Evolutionary conservation across 2,113 vertebrate genomes (phyloP).

Genomic region (Calonectris borealis): DNA sequence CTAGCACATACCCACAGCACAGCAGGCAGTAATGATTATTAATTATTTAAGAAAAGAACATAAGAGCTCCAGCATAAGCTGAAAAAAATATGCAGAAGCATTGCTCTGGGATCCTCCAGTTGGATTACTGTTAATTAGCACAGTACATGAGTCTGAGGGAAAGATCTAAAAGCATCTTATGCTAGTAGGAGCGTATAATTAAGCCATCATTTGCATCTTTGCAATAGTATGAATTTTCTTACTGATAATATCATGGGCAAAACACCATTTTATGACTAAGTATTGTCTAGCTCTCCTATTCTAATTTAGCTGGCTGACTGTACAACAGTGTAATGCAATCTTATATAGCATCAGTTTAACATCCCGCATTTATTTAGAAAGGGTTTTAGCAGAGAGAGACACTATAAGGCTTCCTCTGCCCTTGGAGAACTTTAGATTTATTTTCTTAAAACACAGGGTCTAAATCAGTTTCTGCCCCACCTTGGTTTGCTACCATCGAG

Average conservation of each 20-base stretch:
- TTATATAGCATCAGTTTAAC: not conserved
- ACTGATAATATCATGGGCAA: constrained; percentile 27
- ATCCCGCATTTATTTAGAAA: not conserved
- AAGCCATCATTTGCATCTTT: constrained; percentile 50
- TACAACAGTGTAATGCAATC: not conserved
- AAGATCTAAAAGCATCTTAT: constrained; percentile 54
- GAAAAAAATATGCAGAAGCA: constrained; percentile 38
- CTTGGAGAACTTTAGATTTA: not conserved
- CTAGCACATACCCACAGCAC: constrained; percentile 34
- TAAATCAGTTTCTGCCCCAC: not conserved
- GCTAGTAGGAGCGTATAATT: constrained; percentile 34
- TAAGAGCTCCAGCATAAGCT: constrained; percentile 44
- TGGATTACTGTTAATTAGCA: constrained; percentile 73
- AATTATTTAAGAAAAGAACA: constrained; percentile 78
- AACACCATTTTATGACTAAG: constrained; percentile 27
- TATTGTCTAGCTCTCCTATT: not conserved
- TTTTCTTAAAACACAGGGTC: not conserved
- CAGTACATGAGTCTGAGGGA: constrained; percentile 42
- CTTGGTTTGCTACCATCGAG: not conserved
- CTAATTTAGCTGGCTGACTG: not conserved
- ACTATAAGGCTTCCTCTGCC: not conserved
- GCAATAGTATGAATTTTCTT: constrained; percentile 15
- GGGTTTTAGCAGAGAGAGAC: not conserved
- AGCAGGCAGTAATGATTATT: constrained; percentile 70
- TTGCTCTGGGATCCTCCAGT: constrained; percentile 61